Evolutionary conservation across 2,113 vertebrate genomes (phyloP).

Genomic region (Coturnix japonica): DNA sequence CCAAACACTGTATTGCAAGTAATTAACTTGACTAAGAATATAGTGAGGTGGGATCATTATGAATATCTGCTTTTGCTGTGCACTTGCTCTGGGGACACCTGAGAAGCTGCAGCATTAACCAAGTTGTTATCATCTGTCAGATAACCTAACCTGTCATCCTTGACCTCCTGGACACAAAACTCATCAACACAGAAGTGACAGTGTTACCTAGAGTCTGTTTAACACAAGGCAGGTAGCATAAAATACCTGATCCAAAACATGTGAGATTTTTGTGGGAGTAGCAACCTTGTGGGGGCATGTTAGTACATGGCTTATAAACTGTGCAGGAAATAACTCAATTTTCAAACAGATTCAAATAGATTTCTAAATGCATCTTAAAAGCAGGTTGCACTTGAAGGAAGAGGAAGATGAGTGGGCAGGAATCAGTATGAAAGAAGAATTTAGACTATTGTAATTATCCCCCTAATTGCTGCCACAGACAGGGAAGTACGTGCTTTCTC

Average conservation of each 20-base stretch:
- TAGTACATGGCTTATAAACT: background rate
- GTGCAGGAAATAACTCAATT: background rate
- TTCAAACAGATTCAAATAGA: too few relatives aligned
- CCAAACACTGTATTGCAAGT: background rate
- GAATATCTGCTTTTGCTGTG: background rate
- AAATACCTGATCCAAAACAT: background rate
- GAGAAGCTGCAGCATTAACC: background rate
- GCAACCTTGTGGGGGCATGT: background rate
- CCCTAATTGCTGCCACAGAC: background rate
- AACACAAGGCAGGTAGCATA: background rate
- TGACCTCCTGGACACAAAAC: background rate
- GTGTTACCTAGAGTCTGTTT: background rate
- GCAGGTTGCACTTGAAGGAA: background rate
- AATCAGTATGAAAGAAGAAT: background rate
- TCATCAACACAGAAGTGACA: too few relatives aligned
- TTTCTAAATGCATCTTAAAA: background rate
- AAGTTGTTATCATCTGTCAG: background rate
- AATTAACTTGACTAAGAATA: background rate
- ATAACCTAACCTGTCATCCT: background rate
- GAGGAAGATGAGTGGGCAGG: background rate
- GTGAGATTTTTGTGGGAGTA: background rate
- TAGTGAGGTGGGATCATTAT: background rate
- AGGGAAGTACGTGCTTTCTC: background rate
- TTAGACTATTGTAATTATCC: constrained; percentile 1
- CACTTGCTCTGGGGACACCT: background rate